A percentile compares a stretch with the other conserved stretches of the same genome.
These are phyloP conservation scores for Calliopsis andreniformis DNA, from an alignment of 1,140 invertebrate species.

Conservation along the genomic window DNA sequence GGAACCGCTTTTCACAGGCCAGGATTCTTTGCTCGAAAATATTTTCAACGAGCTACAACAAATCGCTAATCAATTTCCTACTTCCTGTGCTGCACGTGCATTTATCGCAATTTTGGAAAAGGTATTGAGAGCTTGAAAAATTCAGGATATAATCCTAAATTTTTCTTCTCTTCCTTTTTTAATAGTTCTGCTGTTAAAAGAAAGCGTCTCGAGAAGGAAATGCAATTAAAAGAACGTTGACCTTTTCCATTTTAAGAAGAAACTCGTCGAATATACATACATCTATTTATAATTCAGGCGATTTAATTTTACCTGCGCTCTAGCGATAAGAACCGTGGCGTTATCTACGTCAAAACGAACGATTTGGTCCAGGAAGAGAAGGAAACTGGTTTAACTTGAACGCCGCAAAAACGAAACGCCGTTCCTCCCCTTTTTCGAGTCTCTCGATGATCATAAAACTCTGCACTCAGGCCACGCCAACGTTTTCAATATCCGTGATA, in stretches of 20 bases:
- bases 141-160: too few relatives aligned
- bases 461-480: constrained; percentile 40
- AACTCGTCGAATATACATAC: neutral
- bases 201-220: neutral
- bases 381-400: constrained; percentile 35
- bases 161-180: too few relatives aligned
- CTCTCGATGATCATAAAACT: constrained; percentile 6
- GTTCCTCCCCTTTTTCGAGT: constrained; percentile 1
- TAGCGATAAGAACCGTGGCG: neutral
- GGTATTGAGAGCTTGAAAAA: too few relatives aligned
- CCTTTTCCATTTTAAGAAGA: neutral
- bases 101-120: too few relatives aligned
- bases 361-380: constrained; percentile 11
- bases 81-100: too few relatives aligned
- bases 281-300: constrained; percentile 1
- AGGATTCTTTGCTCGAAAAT: too few relatives aligned
- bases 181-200: too few relatives aligned
- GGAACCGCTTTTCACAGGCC: too few relatives aligned
- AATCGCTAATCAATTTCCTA: too few relatives aligned
- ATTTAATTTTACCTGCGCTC: constrained; percentile 4
- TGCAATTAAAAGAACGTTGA: neutral
- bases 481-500: constrained; percentile 50
- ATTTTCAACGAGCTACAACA: too few relatives aligned
- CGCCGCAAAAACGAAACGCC: neutral
- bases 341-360: neutral